Evolutionary conservation across 2,888 invertebrate genomes (phyloP), one percentile per base, ranked within the genome.

Genomic region (Apantesis nais): DNA sequence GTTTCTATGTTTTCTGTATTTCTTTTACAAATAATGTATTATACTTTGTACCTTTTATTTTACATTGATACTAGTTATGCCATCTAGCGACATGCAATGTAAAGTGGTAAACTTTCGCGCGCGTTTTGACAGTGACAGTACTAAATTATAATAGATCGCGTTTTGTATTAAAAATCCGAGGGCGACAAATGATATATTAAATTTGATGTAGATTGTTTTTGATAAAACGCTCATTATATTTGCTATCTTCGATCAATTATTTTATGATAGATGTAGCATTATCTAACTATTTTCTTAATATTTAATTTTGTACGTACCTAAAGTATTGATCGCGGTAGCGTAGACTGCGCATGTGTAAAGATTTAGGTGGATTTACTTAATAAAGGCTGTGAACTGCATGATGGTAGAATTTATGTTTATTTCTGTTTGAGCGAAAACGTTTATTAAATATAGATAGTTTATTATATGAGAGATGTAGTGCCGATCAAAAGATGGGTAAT

Each of bases 401-500:
- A 75, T 73, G 66, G 78, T 78, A 77, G 68, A 76, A 76, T 79
- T 76, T 74, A 73, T 76, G 78, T 68, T 74, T 75, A 72, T 67
- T 58, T 73, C 64, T 63, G 39, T 73, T 70, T 67, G 65, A 12
- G 63, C 72, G 25, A 55, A 60, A 62, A 60, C 68, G 19, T 31
- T 66, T 62, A 69, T 37, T 72, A 37, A 72, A 71, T 74, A 71
- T 68, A 68, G 22, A 70, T 63, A 75, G 67, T 75, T 74, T 74
- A 70, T 62, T 76, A 68, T 62, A 78, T 76, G 73, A 73, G 63
- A 72, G 44, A 39, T 67, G 37, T 66, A 72, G 66, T 68, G 34
- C 65, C 39, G 55, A 3, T 58, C 64, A 55, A 71, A 82, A 67
- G 78, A 96, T 96, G 96, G 96, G 96, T 29, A 96, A 96, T 80